Evolutionary conservation across 2,797 vertebrate genomes (phyloP).

Genomic region (Rhyacichthys aspro): DNA sequence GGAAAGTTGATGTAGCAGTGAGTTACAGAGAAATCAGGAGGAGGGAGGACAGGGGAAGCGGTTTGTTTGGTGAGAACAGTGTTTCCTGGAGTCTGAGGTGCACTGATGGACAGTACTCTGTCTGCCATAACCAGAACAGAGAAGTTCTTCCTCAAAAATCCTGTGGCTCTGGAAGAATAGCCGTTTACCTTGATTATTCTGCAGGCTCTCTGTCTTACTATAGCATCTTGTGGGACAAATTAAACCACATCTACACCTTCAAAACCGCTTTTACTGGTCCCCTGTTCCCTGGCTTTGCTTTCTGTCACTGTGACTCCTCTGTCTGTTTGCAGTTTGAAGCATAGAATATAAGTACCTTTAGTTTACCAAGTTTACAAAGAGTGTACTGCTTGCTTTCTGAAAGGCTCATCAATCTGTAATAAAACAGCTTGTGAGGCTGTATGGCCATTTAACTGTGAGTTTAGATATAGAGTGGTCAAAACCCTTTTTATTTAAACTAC

Average conservation of each 20-base stretch:
- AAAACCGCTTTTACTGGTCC: background rate
- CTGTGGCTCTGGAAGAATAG: background rate
- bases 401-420: too few species aligned
- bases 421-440: too few species aligned
- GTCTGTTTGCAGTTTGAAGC: background rate
- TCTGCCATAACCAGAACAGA: background rate
- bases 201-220: background rate
- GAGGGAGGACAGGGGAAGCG: background rate
- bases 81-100: background rate
- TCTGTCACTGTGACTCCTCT: background rate
- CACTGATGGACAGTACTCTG: background rate
- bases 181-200: background rate
- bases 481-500: too few species aligned
- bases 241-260: background rate
- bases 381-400: too few species aligned
- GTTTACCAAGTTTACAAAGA: too few species aligned
- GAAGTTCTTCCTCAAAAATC: background rate
- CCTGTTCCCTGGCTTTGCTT: background rate
- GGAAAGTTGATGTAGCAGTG: background rate
- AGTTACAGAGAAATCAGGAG: background rate
- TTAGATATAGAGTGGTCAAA: too few species aligned
- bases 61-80: background rate
- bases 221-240: background rate
- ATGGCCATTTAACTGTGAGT: too few species aligned
- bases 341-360: too few species aligned